Conservation (phyloP, 2,797 vertebrate genomes). For the Smutsia gigantea region DNA sequence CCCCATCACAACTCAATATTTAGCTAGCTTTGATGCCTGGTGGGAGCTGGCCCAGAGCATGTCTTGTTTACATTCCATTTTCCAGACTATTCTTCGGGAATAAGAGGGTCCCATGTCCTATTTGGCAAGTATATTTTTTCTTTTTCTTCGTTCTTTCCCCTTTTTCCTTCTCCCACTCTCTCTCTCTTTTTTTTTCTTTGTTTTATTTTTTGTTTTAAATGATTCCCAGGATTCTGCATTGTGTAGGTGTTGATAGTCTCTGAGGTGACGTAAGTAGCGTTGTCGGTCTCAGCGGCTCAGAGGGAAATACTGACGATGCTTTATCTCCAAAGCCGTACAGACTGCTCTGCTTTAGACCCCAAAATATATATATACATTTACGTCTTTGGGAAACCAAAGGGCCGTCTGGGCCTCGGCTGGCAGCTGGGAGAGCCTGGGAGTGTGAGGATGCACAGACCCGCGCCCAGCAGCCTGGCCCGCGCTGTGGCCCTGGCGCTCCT, state of each 20-base stretch:
- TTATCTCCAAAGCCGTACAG: background rate
- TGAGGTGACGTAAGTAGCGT: background rate
- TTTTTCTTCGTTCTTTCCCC: rapidly evolving
- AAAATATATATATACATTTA: background rate
- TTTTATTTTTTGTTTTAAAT: background rate
- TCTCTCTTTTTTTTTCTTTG: too few species aligned
- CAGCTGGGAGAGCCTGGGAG: background rate
- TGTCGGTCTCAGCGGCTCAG: background rate
- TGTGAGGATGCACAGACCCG: background rate
- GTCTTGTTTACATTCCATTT: background rate
- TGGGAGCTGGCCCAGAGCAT: background rate
- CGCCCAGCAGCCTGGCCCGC: rapidly evolving
- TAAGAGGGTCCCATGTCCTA: background rate
- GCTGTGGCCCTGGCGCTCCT: background rate
- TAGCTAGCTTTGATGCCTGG: background rate
- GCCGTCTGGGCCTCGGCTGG: background rate
- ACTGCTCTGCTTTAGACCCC: background rate
- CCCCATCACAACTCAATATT: background rate
- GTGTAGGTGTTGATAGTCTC: background rate
- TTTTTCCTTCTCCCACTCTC: too few species aligned
- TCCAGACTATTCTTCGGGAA: background rate
- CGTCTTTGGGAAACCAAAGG: background rate
- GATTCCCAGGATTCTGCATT: background rate
- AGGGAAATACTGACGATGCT: background rate
- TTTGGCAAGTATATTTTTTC: background rate